phyloP scores from a whole-genome alignment of 2,797 vertebrate genomes.

The Vireo griseus region DNA sequence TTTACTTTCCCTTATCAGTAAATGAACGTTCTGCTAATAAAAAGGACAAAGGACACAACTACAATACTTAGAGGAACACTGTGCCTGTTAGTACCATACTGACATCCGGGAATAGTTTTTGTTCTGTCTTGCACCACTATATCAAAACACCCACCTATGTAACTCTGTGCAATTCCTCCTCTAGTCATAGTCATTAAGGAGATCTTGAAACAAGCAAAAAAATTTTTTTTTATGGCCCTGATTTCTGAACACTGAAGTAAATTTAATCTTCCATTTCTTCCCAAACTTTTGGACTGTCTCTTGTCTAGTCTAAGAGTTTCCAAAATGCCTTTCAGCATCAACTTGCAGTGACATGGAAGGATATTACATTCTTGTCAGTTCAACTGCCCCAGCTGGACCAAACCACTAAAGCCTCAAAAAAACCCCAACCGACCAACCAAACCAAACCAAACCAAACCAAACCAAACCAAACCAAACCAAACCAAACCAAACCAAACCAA shows the following conservation, averaged over 20 bases:
- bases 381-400: background rate
- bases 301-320: background rate
- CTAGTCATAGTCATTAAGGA: background rate
- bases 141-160: background rate
- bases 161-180: background rate
- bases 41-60: background rate
- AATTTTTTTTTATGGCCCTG: background rate
- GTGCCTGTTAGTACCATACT: background rate
- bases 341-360: background rate
- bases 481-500: no score
- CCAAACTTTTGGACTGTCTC: background rate
- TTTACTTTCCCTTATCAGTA: background rate
- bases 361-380: background rate
- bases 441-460: background rate
- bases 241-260: background rate
- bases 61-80: background rate
- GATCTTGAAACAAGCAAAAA: background rate
- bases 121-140: background rate
- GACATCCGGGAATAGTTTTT: background rate
- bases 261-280: background rate
- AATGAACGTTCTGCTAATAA: background rate
- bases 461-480: background rate
- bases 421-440: background rate
- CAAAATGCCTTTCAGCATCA: background rate
- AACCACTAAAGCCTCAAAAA: background rate